Evolutionary conservation across 2,888 invertebrate species (phyloP).

Genomic region (Calliopum simillimum): DNA sequence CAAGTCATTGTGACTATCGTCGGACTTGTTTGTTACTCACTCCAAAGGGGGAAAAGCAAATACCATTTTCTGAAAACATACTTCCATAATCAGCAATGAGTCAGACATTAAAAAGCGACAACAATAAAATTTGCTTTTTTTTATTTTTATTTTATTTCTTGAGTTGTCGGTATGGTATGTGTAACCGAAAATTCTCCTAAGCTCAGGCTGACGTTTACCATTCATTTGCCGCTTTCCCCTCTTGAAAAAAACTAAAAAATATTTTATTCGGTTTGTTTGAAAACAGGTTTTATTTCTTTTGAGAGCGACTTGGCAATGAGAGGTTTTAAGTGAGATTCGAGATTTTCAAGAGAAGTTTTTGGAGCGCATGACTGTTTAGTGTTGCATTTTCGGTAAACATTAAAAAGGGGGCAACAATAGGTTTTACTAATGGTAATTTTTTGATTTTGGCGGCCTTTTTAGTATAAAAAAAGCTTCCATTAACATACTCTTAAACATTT

Average conservation of each 20-base stretch:
- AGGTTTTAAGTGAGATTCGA: not conserved
- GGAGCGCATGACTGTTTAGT: not conserved
- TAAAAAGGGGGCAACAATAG: no score
- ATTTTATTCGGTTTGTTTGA: not conserved
- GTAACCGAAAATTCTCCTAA: constrained; percentile 36
- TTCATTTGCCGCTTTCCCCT: constrained; percentile 38
- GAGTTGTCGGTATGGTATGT: constrained; percentile 13
- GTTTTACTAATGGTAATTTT: no score
- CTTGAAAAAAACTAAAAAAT: constrained; percentile 14
- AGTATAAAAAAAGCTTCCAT: no score
- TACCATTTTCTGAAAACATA: constrained; percentile 33
- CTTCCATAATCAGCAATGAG: constrained; percentile 43
- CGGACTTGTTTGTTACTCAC: constrained; percentile 23
- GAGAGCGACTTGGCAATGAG: constrained; percentile 16
- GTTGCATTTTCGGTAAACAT: not conserved
- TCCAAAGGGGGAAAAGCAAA: constrained; percentile 24
- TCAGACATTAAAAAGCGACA: constrained; percentile 40
- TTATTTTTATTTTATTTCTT: not conserved
- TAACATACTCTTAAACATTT: no score
- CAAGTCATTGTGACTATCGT: not conserved
- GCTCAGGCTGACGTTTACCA: constrained; percentile 31
- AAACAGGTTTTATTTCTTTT: constrained; percentile 15
- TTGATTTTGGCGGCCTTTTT: no score
- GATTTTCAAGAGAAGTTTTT: not conserved
- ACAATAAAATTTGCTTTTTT: not conserved